These are phyloP conservation scores for Parelbella ahira DNA, from an alignment of 2,888 invertebrate genomes.

Conservation along the genomic window DNA sequence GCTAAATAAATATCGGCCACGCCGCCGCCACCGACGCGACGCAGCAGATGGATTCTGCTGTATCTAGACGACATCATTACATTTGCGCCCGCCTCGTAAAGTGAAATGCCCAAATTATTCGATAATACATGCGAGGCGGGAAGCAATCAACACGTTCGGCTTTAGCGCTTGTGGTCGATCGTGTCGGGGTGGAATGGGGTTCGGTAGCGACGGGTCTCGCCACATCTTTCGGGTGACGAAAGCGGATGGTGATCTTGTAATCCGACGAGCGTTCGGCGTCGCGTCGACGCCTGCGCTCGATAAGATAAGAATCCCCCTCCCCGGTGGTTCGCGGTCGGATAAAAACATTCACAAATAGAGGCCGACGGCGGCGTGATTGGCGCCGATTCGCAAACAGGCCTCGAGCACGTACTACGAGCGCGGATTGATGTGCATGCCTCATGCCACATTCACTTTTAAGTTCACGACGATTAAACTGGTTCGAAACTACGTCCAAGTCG, in stretches of 20 bases:
- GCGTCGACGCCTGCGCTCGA: conserved; percentile 53
- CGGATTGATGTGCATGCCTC: conserved; percentile 43
- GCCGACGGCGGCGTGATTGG: conserved; percentile 47
- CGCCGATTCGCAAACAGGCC: conserved; percentile 46
- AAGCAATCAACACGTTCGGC: too few relatives aligned
- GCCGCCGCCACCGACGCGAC: conserved; percentile 66
- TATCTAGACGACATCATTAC: conserved; percentile 70
- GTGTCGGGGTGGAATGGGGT: too few relatives aligned
- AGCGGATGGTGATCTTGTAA: conserved; percentile 40
- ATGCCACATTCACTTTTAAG: conserved; percentile 38
- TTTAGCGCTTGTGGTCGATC: too few relatives aligned
- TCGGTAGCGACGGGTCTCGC: too few relatives aligned
- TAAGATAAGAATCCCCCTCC: conserved; percentile 44
- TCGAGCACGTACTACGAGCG: conserved; percentile 39
- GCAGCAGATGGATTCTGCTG: conserved; percentile 66
- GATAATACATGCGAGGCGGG: too few relatives aligned
- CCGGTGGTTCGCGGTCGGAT: conserved; percentile 36
- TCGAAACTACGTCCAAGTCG: not conserved
- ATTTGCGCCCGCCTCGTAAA: conserved; percentile 48
- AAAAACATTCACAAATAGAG: conserved; percentile 65
- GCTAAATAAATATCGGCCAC: conserved; percentile 79
- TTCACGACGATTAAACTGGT: conserved; percentile 9
- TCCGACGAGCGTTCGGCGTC: conserved; percentile 39
- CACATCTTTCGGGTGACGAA: not conserved
- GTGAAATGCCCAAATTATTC: conserved; percentile 23